These are phyloP conservation scores for mouse (Mus musculus) DNA, from an alignment of 2,113 vertebrate genomes.

Conservation along the genomic window GRCm39 chr5:90069001-90069500, in stretches of 20 bases:
- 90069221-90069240: constrained; percentile 26
- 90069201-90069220: not conserved
- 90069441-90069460: constrained; percentile 49
- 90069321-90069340: not conserved
- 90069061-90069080: constrained; percentile 8
- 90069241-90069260: not conserved
- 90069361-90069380: constrained; percentile 30
- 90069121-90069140: not conserved
- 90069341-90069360: not conserved
- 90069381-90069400: constrained; percentile 16
- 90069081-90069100: not conserved
- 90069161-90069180: not conserved
- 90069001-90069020: constrained; percentile 54
- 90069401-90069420: not conserved
- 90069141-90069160: not conserved
- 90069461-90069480: constrained; percentile 13
- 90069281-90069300: not conserved
- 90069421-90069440: not conserved
- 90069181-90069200: not conserved
- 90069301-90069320: constrained; percentile 10
- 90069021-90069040: not conserved
- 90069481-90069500: constrained; percentile 11
- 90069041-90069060: constrained; percentile 14
- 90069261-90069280: constrained; percentile 29
- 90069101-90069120: not conserved